Evolutionary conservation across 2,113 vertebrate genomes (phyloP), one percentile per base, ranked within the genome.

Genomic region (Plestiodon gilberti): DNA sequence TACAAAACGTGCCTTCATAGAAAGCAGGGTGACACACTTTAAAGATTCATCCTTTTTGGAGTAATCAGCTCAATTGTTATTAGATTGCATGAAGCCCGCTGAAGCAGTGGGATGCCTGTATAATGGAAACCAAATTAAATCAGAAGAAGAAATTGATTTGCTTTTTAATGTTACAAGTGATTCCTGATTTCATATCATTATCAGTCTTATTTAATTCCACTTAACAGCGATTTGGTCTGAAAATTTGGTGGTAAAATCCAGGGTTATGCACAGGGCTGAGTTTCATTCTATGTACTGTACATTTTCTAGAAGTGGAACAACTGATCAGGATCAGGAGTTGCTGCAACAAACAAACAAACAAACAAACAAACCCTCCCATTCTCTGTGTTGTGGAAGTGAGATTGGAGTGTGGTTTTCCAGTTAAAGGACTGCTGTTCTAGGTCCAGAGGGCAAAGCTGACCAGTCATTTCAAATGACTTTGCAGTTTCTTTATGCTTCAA

Each of bases 21-120:
- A 84, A 82, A 92, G 73, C 35, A 86, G 77, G 52, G 73, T 69
- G 84, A 88, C 78, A 87, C 61, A 55, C 89, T 89, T 89, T 3
- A 87, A 81, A 89, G 88, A 89, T 91, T 87, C 92, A 48, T 43
- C 43, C 86, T 91, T 93, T 94, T 80, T 87, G 91, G 89, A 67
- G 73, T 87, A 93, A 89, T 0, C 0, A 73, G 59, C 38, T 91
- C 85, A 91, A 79, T 92, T 93, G 87, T 92, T 93, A 91, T 91
- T 93, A 90, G 82, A 93, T 94, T 94, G 81, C 35, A 10, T 76
- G 20, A 91, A 89, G 38, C 61, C 81, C 84, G 90, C 86, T 75
- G 81, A 92, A 59, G 70, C 40, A 61, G 85, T 93, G 93, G 25
- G 91, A 75, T 43, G 57, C 35, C 81, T 64, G 43, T 48, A 10